Percentiles rank a stretch among this genome's conserved stretches.
Evolutionary conservation across 2,888 invertebrate genomes (phyloP).

Genomic region (Cephus nigrinus): DNA sequence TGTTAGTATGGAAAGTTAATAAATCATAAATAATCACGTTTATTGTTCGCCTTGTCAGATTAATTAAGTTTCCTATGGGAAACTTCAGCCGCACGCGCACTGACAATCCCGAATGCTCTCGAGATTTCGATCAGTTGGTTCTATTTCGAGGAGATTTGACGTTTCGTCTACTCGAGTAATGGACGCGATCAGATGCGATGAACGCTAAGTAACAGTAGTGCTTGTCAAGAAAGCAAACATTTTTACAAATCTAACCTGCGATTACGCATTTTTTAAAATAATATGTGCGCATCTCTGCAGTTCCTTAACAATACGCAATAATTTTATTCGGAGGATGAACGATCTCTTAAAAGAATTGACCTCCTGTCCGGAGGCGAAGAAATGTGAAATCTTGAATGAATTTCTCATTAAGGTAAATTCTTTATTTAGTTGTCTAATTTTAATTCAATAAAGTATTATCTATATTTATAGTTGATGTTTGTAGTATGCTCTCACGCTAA

Average conservation of each 20-base stretch:
- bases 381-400: not conserved
- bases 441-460: constrained; percentile 9
- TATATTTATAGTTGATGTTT: constrained; percentile 40
- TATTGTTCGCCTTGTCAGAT: not conserved
- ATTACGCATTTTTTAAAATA: not conserved
- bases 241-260: not conserved
- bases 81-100: not conserved
- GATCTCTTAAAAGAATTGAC: not conserved
- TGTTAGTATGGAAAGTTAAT: not conserved
- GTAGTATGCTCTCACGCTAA: constrained; percentile 71
- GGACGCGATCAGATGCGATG: not conserved
- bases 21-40: not conserved
- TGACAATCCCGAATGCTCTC: not conserved
- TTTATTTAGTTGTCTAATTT: constrained; percentile 9
- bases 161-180: not conserved
- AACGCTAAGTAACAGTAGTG: not conserved
- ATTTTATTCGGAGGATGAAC: not conserved
- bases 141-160: not conserved
- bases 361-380: not conserved
- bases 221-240: not conserved
- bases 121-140: not conserved
- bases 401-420: constrained; percentile 4
- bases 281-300: not conserved
- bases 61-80: not conserved
- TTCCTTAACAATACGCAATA: not conserved